phyloP scores from a whole-genome alignment of 2,888 invertebrate genomes.

The Ferrisia virgata region DNA sequence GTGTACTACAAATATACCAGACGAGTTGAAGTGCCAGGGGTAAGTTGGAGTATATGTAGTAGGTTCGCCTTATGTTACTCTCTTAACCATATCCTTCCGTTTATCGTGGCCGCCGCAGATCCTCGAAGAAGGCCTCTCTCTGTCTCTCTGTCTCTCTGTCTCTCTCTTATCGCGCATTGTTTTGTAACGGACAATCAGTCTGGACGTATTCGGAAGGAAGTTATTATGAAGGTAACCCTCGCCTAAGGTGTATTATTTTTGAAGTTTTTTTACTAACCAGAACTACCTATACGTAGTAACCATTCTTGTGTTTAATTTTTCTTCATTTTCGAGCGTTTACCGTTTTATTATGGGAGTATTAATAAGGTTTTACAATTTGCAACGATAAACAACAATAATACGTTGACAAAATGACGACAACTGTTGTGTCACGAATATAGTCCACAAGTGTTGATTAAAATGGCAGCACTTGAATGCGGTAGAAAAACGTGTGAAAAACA shows the following conservation, averaged over 20 bases:
- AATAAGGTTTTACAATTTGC: no score
- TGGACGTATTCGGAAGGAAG: slow-evolving; percentile 6
- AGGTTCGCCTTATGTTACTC: slow-evolving; percentile 33
- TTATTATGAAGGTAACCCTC: neutral
- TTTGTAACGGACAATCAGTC: slow-evolving; percentile 35
- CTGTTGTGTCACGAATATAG: no score
- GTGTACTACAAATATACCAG: no score
- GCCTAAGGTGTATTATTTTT: neutral
- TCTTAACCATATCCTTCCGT: slow-evolving; percentile 39
- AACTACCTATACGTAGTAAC: neutral
- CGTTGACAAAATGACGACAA: no score
- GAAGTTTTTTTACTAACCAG: neutral
- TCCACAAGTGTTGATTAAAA: no score
- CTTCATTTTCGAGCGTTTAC: no score
- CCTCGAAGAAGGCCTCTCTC: neutral
- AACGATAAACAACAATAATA: no score
- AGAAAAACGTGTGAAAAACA: no score
- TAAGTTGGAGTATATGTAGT: neutral
- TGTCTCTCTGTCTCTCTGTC: neutral
- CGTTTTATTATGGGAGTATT: no score
- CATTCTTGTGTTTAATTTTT: no score
- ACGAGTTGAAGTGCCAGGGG: no score
- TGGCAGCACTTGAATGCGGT: no score
- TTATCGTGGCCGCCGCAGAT: neutral
- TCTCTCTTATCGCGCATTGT: neutral